Percentiles rank a stretch among this genome's conserved stretches.
Conservation (phyloP, 2,888 invertebrate species). For the Ferdinandea cuprea region DNA sequence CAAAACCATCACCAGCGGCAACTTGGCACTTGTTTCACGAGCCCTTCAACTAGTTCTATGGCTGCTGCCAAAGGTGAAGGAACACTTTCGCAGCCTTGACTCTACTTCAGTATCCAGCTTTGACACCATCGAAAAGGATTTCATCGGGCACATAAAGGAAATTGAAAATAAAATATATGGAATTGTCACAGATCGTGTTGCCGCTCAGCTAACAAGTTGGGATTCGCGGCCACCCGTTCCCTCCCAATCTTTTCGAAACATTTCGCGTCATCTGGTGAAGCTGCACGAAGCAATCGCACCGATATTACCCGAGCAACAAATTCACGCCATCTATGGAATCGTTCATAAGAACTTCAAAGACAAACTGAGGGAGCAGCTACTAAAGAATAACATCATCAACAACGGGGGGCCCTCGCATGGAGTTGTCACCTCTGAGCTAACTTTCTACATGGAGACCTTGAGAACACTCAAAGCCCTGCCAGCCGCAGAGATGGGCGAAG, state of each 20-base stretch:
- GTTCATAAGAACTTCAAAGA: slow-evolving; percentile 94
- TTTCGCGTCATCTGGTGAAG: slow-evolving; percentile 94
- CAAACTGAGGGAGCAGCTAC: slow-evolving; percentile 91
- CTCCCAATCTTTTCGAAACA: slow-evolving; percentile 93
- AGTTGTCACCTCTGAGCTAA: slow-evolving; percentile 95
- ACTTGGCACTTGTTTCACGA: slow-evolving; percentile 93
- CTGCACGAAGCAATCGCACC: slow-evolving; percentile 95
- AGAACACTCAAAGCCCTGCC: slow-evolving; percentile 91
- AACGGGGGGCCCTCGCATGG: slow-evolving; percentile 99
- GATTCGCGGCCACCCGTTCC: slow-evolving; percentile 97
- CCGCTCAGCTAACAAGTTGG: slow-evolving; percentile 93
- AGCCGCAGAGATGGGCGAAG: slow-evolving; percentile 88
- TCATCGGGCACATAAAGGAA: slow-evolving; percentile 95
- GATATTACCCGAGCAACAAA: slow-evolving; percentile 91
- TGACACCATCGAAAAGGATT: slow-evolving; percentile 90
- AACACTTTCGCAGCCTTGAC: slow-evolving; percentile 87
- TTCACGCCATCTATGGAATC: slow-evolving; percentile 89
- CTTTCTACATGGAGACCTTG: slow-evolving; percentile 94
- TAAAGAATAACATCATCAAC: slow-evolving; percentile 94
- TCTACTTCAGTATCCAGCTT: slow-evolving; percentile 84
- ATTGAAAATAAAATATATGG: slow-evolving; percentile 95
- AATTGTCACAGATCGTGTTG: slow-evolving; percentile 93
- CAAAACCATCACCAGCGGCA: slow-evolving; percentile 96
- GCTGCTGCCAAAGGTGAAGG: slow-evolving; percentile 89
- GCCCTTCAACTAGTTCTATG: slow-evolving; percentile 92